Conservation (phyloP, 2,797 vertebrate genomes). For the Gallinago stenura region DNA sequence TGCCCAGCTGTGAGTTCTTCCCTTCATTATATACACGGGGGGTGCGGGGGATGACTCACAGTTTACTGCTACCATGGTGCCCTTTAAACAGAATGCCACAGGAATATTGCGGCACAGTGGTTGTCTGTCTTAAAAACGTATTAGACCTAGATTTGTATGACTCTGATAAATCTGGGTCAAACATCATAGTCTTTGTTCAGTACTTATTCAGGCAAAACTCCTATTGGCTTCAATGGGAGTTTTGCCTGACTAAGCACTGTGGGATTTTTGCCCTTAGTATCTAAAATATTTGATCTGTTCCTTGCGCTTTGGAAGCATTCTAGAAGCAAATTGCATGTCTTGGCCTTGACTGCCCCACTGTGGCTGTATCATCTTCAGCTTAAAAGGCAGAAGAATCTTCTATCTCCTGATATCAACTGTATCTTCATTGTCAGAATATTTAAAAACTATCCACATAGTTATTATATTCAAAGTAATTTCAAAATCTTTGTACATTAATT, state of each 20-base stretch:
- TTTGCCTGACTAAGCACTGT: slow-evolving; percentile 32
- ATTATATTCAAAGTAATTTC: not conserved
- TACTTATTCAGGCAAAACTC: slow-evolving; percentile 15
- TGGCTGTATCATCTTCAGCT: slow-evolving; percentile 36
- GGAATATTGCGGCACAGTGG: not conserved
- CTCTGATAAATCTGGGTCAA: slow-evolving; percentile 33
- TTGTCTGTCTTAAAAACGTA: not conserved
- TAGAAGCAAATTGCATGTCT: slow-evolving; percentile 7
- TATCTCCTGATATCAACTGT: not conserved
- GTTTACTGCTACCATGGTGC: not conserved
- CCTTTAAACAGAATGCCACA: not conserved
- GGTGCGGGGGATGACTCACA: not conserved
- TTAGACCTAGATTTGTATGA: not conserved
- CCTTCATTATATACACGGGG: not conserved
- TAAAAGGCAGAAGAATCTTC: not conserved
- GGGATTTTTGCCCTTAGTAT: slow-evolving; percentile 41
- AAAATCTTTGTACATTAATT: not conserved
- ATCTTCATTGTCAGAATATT: not conserved
- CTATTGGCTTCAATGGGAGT: not conserved
- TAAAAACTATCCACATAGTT: not conserved
- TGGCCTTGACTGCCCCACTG: slow-evolving; percentile 63
- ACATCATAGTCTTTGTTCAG: slow-evolving; percentile 4
- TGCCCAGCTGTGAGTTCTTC: not conserved
- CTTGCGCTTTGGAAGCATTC: not conserved
- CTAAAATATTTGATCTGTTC: slow-evolving; percentile 52